Conservation (phyloP, 2,113 vertebrate species). For the Brachyhypopomus gauderio region DNA sequence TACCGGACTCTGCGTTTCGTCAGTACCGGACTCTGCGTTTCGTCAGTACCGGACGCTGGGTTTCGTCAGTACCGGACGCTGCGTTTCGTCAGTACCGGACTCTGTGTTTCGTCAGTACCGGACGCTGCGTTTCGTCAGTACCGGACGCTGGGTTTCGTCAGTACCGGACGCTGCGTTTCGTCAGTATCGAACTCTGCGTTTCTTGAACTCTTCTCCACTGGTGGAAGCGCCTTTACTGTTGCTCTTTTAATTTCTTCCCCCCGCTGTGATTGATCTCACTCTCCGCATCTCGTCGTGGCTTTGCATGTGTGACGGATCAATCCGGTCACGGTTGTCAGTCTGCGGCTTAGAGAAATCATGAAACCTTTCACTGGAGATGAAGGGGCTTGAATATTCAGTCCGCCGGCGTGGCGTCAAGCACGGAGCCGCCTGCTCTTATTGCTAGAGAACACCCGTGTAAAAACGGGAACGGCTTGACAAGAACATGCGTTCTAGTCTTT, state of each 20-base stretch:
- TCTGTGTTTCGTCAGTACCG: too few species aligned
- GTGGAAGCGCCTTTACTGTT: conserved; percentile 10
- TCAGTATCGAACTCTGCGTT: not conserved
- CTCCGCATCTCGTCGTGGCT: conserved; percentile 47
- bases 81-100: too few species aligned
- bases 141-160: not conserved
- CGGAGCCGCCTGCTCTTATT: conserved; percentile 52
- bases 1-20: too few species aligned
- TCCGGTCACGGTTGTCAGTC: conserved; percentile 61
- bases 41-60: too few species aligned
- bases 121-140: too few species aligned
- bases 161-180: not conserved
- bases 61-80: not conserved
- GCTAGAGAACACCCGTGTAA: conserved; percentile 53
- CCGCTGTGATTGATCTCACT: conserved; percentile 51
- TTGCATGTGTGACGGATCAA: conserved; percentile 58
- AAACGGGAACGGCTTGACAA: conserved; percentile 54
- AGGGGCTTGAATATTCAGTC: conserved; percentile 61
- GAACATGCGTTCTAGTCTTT: conserved; percentile 60
- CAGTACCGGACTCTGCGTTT: not conserved
- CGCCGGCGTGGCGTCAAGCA: not conserved
- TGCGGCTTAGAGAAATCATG: conserved; percentile 61
- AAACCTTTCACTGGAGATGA: conserved; percentile 59
- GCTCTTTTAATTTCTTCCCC: conserved; percentile 37
- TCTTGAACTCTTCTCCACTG: not conserved